Evolutionary conservation across 1,140 invertebrate genomes (phyloP).

Genomic region (Trichogramma pretiosum): DNA sequence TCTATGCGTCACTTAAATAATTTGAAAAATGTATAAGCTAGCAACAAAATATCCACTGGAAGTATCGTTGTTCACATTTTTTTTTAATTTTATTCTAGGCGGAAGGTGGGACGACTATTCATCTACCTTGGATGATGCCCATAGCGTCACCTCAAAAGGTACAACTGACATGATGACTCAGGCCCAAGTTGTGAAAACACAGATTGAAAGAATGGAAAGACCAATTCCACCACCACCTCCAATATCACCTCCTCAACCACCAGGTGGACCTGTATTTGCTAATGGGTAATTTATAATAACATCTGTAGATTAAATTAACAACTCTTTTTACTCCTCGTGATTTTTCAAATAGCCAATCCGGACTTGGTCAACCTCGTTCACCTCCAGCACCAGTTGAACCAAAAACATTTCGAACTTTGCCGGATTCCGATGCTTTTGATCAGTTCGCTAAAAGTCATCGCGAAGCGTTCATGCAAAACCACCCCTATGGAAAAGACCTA

Average conservation of each 20-base stretch:
- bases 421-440: conserved; percentile 54
- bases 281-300: too few species aligned
- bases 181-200: conserved; percentile 43
- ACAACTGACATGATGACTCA: conserved; percentile 47
- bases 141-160: conserved; percentile 43
- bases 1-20: too few species aligned
- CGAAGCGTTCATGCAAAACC: conserved; percentile 43
- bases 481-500: conserved; percentile 46
- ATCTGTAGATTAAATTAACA: too few species aligned
- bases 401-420: conserved; percentile 56
- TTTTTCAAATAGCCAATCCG: conserved; percentile 38
- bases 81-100: conserved; percentile 27
- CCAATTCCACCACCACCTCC: conserved; percentile 65
- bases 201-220: conserved; percentile 47
- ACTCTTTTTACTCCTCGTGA: neutral
- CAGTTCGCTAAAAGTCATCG: conserved; percentile 39
- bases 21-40: too few species aligned
- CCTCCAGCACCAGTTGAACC: conserved; percentile 64
- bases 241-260: conserved; percentile 54
- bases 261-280: conserved; percentile 46
- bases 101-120: conserved; percentile 51
- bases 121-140: conserved; percentile 41
- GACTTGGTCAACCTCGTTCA: conserved; percentile 44
- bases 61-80: neutral
- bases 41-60: too few species aligned